Percentiles rank a stretch among this genome's conserved stretches.
Conservation (phyloP, 92 coral and sea anemone species). For the Paramuricea clavata region DNA sequence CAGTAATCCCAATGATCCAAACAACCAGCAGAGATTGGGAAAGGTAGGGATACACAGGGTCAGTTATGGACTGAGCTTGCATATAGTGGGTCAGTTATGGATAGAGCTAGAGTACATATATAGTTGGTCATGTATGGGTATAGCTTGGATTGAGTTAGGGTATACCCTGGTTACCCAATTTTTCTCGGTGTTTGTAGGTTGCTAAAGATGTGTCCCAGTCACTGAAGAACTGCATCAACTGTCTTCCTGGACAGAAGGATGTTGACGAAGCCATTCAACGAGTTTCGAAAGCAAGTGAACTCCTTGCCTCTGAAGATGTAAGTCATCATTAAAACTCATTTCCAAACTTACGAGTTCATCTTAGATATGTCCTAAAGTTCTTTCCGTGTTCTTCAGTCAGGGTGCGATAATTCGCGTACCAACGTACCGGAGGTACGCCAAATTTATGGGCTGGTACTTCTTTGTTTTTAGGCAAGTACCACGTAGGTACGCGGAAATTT, state of each 20-base stretch:
- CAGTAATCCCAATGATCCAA: slow-evolving; percentile 88
- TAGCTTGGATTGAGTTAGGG: too few relatives aligned
- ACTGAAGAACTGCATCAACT: slow-evolving; percentile 95
- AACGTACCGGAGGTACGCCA: too few relatives aligned
- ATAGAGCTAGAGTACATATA: background rate
- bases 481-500: too few relatives aligned
- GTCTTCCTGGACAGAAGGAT: slow-evolving; percentile 96
- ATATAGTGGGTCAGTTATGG: background rate
- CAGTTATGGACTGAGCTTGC: background rate
- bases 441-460: too few relatives aligned
- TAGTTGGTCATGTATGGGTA: background rate
- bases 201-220: slow-evolving; percentile 95
- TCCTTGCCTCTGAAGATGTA: slow-evolving; percentile 86
- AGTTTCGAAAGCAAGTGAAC: slow-evolving; percentile 86
- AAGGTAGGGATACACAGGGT: slow-evolving; percentile 65
- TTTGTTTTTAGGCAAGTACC: too few relatives aligned
- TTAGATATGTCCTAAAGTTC: background rate
- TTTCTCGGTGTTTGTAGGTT: slow-evolving; percentile 63
- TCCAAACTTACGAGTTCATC: background rate
- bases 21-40: slow-evolving; percentile 90
- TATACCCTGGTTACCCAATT: too few relatives aligned
- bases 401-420: too few relatives aligned
- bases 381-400: background rate
- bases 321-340: slow-evolving; percentile 4
- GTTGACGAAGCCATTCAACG: slow-evolving; percentile 98